Evolutionary conservation across 2,888 invertebrate species (phyloP).

Genomic region (Seira ritae): DNA sequence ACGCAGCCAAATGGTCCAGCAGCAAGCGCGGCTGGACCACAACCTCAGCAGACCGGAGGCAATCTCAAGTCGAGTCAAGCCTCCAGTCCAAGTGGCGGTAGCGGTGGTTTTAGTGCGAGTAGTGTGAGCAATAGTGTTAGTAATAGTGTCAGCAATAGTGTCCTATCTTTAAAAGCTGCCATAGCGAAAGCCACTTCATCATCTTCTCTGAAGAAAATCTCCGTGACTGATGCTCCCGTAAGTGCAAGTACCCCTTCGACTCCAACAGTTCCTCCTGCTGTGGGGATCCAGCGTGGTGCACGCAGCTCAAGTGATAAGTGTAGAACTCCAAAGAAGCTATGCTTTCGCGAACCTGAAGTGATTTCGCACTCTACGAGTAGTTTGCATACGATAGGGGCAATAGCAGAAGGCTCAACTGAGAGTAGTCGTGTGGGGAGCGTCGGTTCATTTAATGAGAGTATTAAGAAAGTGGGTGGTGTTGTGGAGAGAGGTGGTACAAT

Average conservation of each 20-base stretch:
- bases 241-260: background rate
- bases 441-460: background rate
- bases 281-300: slow-evolving; percentile 34
- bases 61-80: slow-evolving; percentile 1
- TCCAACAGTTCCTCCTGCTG: slow-evolving; percentile 19
- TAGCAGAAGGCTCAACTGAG: slow-evolving; percentile 8
- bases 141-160: too few relatives aligned
- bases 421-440: background rate
- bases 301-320: slow-evolving; percentile 65
- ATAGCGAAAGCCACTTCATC: too few relatives aligned
- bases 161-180: too few relatives aligned
- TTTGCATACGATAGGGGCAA: slow-evolving; percentile 48
- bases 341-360: slow-evolving; percentile 90
- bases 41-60: slow-evolving; percentile 79
- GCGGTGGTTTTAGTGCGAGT: background rate
- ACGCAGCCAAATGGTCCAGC: too few relatives aligned
- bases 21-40: too few relatives aligned
- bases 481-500: background rate
- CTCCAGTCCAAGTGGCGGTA: background rate
- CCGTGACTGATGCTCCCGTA: too few relatives aligned
- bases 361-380: slow-evolving; percentile 74
- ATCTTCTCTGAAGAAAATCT: too few relatives aligned
- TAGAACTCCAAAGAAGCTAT: slow-evolving; percentile 82
- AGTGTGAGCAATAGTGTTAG: background rate
- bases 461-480: slow-evolving; percentile 7